These are phyloP conservation scores for Drosophila watanabei DNA, from an alignment of 1,140 invertebrate genomes.

Conservation along the genomic window DNA sequence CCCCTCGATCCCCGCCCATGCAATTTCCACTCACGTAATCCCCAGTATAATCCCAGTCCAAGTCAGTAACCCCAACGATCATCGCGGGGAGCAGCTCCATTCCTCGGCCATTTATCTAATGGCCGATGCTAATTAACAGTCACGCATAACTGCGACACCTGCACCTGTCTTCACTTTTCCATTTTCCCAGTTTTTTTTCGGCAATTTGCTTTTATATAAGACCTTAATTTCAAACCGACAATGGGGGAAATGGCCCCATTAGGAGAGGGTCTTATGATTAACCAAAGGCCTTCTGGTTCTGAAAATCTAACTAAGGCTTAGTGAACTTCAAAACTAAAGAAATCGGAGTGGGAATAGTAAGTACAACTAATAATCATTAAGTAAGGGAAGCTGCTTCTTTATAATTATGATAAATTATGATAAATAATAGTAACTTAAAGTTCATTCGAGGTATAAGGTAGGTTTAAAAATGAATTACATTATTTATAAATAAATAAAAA, in stretches of 20 bases:
- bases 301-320: background rate
- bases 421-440: background rate
- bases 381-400: background rate
- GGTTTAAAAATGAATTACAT: background rate
- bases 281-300: constrained; percentile 21
- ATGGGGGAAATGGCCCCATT: constrained; percentile 12
- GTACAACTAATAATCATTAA: constrained; percentile 1
- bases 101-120: constrained; percentile 36
- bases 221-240: constrained; percentile 10
- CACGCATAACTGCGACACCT: constrained; percentile 57
- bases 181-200: constrained; percentile 1
- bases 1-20: background rate
- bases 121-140: constrained; percentile 47
- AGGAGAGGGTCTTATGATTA: constrained; percentile 5
- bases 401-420: constrained; percentile 2
- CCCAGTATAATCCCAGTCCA: constrained; percentile 10
- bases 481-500: no score
- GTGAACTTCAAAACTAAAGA: background rate
- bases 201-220: constrained; percentile 38
- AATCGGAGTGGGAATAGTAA: background rate
- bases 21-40: constrained; percentile 32
- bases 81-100: constrained; percentile 17
- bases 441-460: background rate
- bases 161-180: constrained; percentile 10
- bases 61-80: constrained; percentile 12